These are phyloP conservation scores for Numenius phaeopus DNA, from an alignment of 2,797 vertebrate species.

Conservation along the genomic window DNA sequence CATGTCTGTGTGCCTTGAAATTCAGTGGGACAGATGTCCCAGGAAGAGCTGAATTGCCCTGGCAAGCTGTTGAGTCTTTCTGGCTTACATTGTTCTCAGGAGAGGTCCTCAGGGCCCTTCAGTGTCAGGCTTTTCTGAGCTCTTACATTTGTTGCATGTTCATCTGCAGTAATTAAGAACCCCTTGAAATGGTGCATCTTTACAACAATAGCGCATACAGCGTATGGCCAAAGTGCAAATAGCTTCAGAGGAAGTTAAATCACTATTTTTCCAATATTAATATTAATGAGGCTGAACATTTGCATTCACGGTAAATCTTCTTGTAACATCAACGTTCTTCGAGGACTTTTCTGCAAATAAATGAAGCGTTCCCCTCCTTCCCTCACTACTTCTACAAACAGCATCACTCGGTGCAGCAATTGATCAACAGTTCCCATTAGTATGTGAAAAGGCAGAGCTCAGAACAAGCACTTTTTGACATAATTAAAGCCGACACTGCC, in stretches of 20 bases:
- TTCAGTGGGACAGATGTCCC: slow-evolving; percentile 13
- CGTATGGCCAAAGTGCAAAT: neutral
- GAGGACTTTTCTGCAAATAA: slow-evolving; percentile 27
- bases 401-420: neutral
- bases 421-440: slow-evolving; percentile 26
- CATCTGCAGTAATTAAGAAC: neutral
- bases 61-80: neutral
- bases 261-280: slow-evolving; percentile 11
- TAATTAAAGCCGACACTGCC: slow-evolving; percentile 39
- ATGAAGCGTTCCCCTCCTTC: slow-evolving; percentile 14
- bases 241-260: slow-evolving; percentile 34
- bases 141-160: neutral
- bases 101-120: neutral
- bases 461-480: neutral
- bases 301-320: neutral
- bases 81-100: neutral
- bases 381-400: neutral
- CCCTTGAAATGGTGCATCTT: neutral
- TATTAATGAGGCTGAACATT: slow-evolving; percentile 35
- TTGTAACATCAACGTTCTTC: neutral
- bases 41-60: neutral
- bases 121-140: neutral
- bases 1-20: neutral
- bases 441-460: slow-evolving; percentile 27
- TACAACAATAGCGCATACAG: neutral